Conservation (phyloP, 2,888 invertebrate species). For the Synergus umbraculus region DNA sequence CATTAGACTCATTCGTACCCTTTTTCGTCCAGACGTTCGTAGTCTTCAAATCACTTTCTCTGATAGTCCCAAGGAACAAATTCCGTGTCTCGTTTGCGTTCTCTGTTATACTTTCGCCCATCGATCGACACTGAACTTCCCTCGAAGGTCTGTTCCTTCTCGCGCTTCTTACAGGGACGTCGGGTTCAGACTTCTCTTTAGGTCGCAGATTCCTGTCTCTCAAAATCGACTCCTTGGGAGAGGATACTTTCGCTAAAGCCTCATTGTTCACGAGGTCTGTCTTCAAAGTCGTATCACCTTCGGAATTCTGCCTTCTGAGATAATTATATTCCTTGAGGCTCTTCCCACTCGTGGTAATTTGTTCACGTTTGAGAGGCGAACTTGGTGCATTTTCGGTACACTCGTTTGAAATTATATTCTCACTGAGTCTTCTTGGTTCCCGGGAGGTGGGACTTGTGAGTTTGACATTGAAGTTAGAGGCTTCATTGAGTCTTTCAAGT, state of each 20-base stretch:
- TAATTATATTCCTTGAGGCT: constrained; percentile 66
- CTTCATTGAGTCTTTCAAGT: constrained; percentile 69
- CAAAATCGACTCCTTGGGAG: constrained; percentile 50
- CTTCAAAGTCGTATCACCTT: constrained; percentile 68
- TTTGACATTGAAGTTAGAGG: constrained; percentile 71
- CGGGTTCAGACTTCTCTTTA: constrained; percentile 71
- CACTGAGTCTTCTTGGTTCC: constrained; percentile 69
- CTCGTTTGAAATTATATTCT: constrained; percentile 54
- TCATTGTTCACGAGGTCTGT: constrained; percentile 60
- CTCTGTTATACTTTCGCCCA: constrained; percentile 74
- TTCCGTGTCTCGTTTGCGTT: constrained; percentile 65
- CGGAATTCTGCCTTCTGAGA: constrained; percentile 72
- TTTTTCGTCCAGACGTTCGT: constrained; percentile 65
- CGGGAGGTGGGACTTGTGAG: constrained; percentile 63
- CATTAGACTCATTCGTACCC: constrained; percentile 61
- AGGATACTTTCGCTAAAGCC: constrained; percentile 45
- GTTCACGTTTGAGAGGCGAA: constrained; percentile 61
- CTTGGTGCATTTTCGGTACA: constrained; percentile 43
- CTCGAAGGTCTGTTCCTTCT: constrained; percentile 72
- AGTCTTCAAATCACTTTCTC: constrained; percentile 71
- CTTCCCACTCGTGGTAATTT: constrained; percentile 56
- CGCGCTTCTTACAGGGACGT: constrained; percentile 74
- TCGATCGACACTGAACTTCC: constrained; percentile 75
- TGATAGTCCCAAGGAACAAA: constrained; percentile 73
- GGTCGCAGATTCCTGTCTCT: constrained; percentile 59